Conservation (phyloP, 2,888 invertebrate genomes). For the Nezara viridula region DNA sequence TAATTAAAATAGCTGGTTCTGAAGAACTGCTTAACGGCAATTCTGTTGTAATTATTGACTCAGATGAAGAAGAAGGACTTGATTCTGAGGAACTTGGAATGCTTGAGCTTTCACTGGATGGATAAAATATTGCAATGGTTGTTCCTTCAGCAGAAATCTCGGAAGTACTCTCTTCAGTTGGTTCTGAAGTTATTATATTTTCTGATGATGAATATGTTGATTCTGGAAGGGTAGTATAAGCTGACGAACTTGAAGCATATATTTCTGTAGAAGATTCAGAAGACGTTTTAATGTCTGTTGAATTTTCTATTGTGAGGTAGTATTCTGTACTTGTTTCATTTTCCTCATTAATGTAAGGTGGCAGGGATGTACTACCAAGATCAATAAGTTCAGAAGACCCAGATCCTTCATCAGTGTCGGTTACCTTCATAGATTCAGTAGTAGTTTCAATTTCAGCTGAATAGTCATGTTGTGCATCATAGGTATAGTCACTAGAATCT, state of each 20-base stretch:
- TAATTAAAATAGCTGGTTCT: neutral
- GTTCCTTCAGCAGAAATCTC: neutral
- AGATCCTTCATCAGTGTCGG: conserved; percentile 47
- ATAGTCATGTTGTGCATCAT: conserved; percentile 62
- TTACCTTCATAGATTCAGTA: neutral
- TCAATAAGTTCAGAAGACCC: conserved; percentile 35
- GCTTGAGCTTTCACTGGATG: conserved; percentile 4
- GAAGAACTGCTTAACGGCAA: neutral
- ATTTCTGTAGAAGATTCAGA: conserved; percentile 28
- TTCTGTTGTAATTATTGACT: conserved; percentile 22
- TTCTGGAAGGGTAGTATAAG: neutral
- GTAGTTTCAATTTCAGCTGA: conserved; percentile 30
- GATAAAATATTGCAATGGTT: neutral
- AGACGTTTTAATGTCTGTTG: conserved; percentile 18
- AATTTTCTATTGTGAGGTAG: neutral
- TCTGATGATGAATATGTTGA: neutral
- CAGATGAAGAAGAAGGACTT: neutral
- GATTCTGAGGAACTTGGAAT: conserved; percentile 33
- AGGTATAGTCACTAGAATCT: conserved; percentile 61
- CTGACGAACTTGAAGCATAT: neutral
- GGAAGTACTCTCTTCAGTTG: conserved; percentile 20
- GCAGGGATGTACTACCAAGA: neutral
- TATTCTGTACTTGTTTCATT: conserved; percentile 39
- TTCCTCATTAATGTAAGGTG: conserved; percentile 1
- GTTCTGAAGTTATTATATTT: conserved; percentile 1